Base-by-base conservation (phyloP, 2,888 invertebrate genomes). In the Strigamia maritima region DNA sequence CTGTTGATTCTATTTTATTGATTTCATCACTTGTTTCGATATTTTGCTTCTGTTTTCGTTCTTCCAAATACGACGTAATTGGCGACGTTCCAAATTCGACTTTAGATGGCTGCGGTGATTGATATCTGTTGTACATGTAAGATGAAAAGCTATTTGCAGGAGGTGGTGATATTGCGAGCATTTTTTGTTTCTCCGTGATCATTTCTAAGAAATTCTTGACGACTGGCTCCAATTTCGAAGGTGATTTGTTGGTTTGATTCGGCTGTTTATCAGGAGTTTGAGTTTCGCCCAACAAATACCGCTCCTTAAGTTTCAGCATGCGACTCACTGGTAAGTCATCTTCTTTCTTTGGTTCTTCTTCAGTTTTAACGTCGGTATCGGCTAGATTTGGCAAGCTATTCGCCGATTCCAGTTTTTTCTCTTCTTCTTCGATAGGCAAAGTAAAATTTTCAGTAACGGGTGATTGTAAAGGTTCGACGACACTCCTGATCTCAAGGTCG, bases 141-240 rank as follows among this genome's bases (percentile, higher is more conserved):
- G 65, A 26, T 26, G 24, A 26, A 28, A 65, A 65, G 4, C 65
- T 26, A 3, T 26, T 16, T 1, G 26, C 24, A 26, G 65, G 26
- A 7, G 65, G 65, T 3, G 65, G 65, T 7, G 65, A 65, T 65
- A 28, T 24, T 26, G 94, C 92, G 60, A 95, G 86, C 82, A 94
- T 87, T 84, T 94, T 95, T 84, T 95, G 95, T 84, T 94, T 93
- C 84, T 95, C 94, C 0, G 94, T 92, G 81, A 95, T 95, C 83
- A 92, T 92, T 44, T 92, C 93, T 82, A 94, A 91, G 84, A 95
- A 92, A 81, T 92, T 93, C 86, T 93, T 92, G 80, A 95, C 90
- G 85, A 93, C 93, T 7, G 92, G 93, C 85, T 95, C 94, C 54
- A 95, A 89, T 81, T 93, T 92, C 10, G 82, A 80, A 12, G 78